These are phyloP conservation scores for Drosophila hamatofila DNA, from an alignment of 2,888 invertebrate species.

Conservation along the genomic window DNA sequence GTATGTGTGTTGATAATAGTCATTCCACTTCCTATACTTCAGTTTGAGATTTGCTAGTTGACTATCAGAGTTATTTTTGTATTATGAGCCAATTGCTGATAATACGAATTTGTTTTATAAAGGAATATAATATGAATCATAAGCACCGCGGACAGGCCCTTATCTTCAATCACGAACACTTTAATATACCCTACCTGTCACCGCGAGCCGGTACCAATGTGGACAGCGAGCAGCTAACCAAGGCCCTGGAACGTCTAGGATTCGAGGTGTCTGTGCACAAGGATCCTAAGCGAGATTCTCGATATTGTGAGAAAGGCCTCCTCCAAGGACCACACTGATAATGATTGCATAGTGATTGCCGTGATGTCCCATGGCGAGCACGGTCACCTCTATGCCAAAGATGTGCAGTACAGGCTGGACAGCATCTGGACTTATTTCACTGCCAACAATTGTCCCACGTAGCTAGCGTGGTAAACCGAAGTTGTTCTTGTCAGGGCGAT, in stretches of 20 bases:
- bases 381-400: slow-evolving; percentile 94
- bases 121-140: slow-evolving; percentile 95
- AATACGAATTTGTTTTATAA: slow-evolving; percentile 39
- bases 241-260: slow-evolving; percentile 88
- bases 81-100: not conserved
- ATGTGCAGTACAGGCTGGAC: slow-evolving; percentile 93
- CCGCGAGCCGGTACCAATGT: slow-evolving; percentile 93
- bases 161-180: slow-evolving; percentile 96
- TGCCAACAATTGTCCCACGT: slow-evolving; percentile 92
- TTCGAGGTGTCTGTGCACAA: slow-evolving; percentile 90
- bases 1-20: not conserved
- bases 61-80: not conserved
- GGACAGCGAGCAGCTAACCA: slow-evolving; percentile 91
- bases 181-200: slow-evolving; percentile 90
- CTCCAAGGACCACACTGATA: slow-evolving; percentile 91
- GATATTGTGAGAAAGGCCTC: slow-evolving; percentile 88
- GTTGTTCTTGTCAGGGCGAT: slow-evolving; percentile 95
- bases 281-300: slow-evolving; percentile 90
- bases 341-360: slow-evolving; percentile 93
- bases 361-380: slow-evolving; percentile 96
- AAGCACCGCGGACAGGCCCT: slow-evolving; percentile 92
- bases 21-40: not conserved
- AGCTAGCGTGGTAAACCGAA: slow-evolving; percentile 94
- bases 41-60: not conserved
- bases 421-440: slow-evolving; percentile 91